A percentile compares a stretch with the other conserved stretches of the same genome.
Conservation (phyloP, 2,113 vertebrate species). For the Trochalopteron elliotii region DNA sequence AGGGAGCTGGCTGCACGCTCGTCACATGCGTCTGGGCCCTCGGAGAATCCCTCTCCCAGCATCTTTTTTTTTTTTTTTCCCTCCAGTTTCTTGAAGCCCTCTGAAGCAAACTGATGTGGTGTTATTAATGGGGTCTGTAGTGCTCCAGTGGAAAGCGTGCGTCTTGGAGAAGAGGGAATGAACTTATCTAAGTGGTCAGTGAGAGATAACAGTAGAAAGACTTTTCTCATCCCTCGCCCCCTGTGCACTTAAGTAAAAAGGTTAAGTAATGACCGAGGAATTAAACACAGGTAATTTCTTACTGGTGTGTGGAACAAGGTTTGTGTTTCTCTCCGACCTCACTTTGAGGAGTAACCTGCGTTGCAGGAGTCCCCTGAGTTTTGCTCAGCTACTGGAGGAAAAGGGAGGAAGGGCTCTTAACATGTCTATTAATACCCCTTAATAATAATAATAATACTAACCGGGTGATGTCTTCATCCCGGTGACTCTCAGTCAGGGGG, state of each 20-base stretch:
- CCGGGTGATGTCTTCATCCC: slow-evolving; percentile 37
- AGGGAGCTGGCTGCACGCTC: not conserved
- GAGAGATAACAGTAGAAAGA: not conserved
- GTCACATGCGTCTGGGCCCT: not conserved
- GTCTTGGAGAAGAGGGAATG: not conserved
- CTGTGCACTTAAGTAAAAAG: not conserved
- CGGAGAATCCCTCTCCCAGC: not conserved
- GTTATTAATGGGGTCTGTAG: not conserved
- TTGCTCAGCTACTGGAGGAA: not conserved
- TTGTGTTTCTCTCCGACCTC: not conserved
- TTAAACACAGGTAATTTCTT: not conserved
- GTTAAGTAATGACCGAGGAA: not conserved
- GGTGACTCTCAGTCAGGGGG: slow-evolving; percentile 17
- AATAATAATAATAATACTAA: slow-evolving; percentile 51
- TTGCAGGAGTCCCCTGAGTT: not conserved
- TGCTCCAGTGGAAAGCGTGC: not conserved
- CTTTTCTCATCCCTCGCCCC: not conserved
- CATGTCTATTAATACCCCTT: not conserved
- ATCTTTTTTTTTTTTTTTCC: not conserved
- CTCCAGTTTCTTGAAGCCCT: not conserved
- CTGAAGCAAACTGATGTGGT: not conserved
- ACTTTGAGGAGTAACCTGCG: not conserved
- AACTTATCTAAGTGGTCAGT: not conserved
- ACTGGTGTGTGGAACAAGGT: not conserved
- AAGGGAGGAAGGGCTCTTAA: not conserved